Base-by-base conservation (phyloP, 2,797 vertebrate genomes). In the Poecilia wingei region DNA sequence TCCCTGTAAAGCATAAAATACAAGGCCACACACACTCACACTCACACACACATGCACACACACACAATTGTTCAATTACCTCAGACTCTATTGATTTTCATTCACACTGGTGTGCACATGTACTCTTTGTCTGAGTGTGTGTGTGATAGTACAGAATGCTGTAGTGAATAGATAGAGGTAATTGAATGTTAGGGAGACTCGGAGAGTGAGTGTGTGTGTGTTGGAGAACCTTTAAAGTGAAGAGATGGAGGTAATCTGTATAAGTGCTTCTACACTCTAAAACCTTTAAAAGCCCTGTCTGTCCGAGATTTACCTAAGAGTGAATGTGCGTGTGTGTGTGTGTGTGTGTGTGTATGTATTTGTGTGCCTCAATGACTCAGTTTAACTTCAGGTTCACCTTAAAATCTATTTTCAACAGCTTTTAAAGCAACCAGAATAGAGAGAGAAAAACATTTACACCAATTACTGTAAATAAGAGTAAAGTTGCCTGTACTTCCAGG, bases 231-330 rank as follows among this genome's bases (percentile, higher is more conserved):
- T 90, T 90, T 91, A 88, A 82, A 89, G 89, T 79, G 77, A 90
- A 88, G 78, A 83, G 81, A 90, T 89, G 79, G 88, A 87, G 84
- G 90, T 90, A 92, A 94, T 94, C 91, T 94, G 79, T 91, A 53
- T 91, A 93, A 92, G 92, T 93, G 92, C 91, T 90, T 81, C 90
- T 87, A 85, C 81, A 83, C 86, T 90, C 80, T 80, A 84, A 89
- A 93, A 91, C 87, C 92, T 87, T 93, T 92, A 89, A 93, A 92
- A 87, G 86, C 79, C 88, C 88, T 91, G 86, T 90, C 87, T 88
- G 79, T 86, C 61, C 57, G 74, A 84, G 85, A 84, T 92, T 87
- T 89, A 82, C 85, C 75, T 76, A 74, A 75, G 80, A 69, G 77
- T 75, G 55, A 73, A 57, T 84, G 55, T 78, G 64, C 49, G 71